Base-by-base conservation (phyloP, 2,888 invertebrate species). In the Nymphalis urticae region DNA sequence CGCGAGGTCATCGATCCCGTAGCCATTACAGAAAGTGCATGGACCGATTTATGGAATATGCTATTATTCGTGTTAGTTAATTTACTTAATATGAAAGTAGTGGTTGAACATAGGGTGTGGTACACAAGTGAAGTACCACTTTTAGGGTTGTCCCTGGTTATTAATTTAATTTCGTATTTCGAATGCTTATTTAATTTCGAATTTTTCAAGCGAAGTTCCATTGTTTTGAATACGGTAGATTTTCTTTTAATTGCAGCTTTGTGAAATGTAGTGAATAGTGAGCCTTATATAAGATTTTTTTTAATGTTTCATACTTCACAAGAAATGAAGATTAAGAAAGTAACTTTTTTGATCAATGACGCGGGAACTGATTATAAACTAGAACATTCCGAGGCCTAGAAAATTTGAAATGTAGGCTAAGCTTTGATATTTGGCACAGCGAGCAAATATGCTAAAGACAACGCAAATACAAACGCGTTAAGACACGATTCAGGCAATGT, bases 51-150 rank as follows among this genome's bases (percentile, higher is more conserved):
- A 85, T 80, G 69, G 75, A 62, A 21, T 24, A 53, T 53, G 67
- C 81, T 84, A 77, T 76, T 75, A 74, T 79, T 77, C 85, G 82
- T 84, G 85, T 83, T 79, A 82, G 75, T 83, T 82, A 82, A 82
- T 81, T 53, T 42, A 42, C 42, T 42, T 42, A 42, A 42, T 42
- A 42, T 13, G 42, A 13, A 13, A 42, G 0, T 42, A 42, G 42
- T 42, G 42, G 24, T 19, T 75, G 70, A 66, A 76, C 73, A n/a
- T 36, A n/a, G 32, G 56, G 56, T 56, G 32, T 32, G 56, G 27
- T 32, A 6, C 27, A 7, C 21, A 21, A 21, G 21, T 51, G 9
- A 13, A 16, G 27, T 36, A 32, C 9, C 32, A n/a, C 56, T 56
- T 36, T 7, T 32, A 75, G 68, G 50, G 66, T 66, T 48, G 51